Evolutionary conservation across 30 jellyfish, hydroid and myxozoan species (phyloP).

Genomic region (Clytia hemisphaerica): DNA sequence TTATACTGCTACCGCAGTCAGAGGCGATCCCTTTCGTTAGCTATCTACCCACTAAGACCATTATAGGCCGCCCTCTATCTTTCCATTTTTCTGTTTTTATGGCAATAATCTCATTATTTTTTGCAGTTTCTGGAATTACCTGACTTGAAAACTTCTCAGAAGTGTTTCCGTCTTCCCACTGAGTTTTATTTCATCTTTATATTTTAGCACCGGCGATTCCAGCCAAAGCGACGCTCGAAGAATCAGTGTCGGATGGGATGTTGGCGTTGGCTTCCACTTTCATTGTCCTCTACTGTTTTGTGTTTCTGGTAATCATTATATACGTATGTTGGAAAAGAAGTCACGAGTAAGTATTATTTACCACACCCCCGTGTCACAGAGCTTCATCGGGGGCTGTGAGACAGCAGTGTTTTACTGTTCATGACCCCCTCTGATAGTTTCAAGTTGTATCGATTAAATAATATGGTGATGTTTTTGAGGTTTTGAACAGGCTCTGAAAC

Average conservation of each 20-base stretch:
- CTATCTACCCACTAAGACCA: too few species aligned
- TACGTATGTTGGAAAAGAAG: constrained; percentile 49
- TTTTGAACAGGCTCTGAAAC: too few species aligned
- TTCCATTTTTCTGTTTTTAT: not conserved
- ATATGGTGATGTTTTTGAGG: too few species aligned
- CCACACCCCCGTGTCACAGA: too few species aligned
- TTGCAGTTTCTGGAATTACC: not conserved
- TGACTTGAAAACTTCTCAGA: not conserved
- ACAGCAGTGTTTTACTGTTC: too few species aligned
- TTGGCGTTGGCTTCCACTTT: constrained; percentile 79
- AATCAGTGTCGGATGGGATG: constrained; percentile 51
- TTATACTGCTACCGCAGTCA: too few species aligned
- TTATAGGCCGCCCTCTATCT: too few species aligned
- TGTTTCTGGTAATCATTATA: constrained; percentile 28
- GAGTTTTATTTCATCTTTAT: not conserved
- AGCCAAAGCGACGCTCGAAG: not conserved
- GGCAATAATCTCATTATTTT: not conserved
- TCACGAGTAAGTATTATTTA: constrained; percentile 63
- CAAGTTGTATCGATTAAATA: too few species aligned
- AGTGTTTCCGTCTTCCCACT: not conserved
- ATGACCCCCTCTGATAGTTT: too few species aligned
- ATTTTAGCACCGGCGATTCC: not conserved
- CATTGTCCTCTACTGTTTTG: constrained; percentile 17
- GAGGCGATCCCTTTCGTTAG: too few species aligned
- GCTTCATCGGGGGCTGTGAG: too few species aligned